Evolutionary conservation across 2,888 invertebrate genomes (phyloP).

Genomic region (Nephrotoma appendiculata): DNA sequence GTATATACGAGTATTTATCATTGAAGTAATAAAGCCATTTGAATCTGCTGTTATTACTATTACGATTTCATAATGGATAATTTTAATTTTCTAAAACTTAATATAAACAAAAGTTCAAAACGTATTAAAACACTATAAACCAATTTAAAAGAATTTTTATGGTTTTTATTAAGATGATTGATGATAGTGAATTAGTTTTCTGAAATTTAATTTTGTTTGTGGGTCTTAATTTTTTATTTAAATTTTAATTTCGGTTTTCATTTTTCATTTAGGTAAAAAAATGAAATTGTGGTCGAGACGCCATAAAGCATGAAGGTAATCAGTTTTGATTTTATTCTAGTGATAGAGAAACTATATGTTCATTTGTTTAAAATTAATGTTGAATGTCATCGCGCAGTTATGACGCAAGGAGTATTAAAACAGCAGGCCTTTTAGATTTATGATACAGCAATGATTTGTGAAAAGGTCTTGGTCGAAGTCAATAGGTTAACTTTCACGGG

Average conservation of each 20-base stretch:
- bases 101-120: background rate
- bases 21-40: background rate
- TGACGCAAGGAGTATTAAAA: background rate
- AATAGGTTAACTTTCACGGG: background rate
- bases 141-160: background rate
- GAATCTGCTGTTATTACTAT: background rate
- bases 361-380: background rate
- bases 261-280: background rate
- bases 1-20: background rate
- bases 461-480: background rate
- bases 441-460: background rate
- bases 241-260: background rate
- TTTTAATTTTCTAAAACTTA: background rate
- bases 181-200: background rate
- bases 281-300: background rate
- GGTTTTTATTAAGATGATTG: background rate
- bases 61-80: background rate
- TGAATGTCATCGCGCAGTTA: background rate
- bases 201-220: background rate
- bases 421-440: background rate
- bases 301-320: background rate
- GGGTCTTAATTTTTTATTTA: background rate
- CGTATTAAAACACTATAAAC: background rate
- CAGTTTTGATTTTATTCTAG: background rate
- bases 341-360: background rate